These are phyloP conservation scores for Pangasius larnaudii DNA, from an alignment of 2,797 vertebrate species.

Conservation along the genomic window DNA sequence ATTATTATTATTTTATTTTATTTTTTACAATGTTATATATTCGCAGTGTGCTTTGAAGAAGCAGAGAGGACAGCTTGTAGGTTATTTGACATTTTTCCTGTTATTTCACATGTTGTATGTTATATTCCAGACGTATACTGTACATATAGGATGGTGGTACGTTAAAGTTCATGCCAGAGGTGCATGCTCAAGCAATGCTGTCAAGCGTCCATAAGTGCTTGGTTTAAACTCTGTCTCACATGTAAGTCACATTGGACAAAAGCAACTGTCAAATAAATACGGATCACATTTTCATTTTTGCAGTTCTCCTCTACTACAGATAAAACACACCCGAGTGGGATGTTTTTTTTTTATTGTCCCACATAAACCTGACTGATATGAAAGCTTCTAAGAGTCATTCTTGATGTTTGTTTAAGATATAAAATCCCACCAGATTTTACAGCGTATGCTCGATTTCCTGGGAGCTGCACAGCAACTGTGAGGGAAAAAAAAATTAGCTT, in stretches of 20 bases:
- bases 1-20: too few species aligned
- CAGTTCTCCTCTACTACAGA: background rate
- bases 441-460: background rate
- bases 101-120: background rate
- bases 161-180: too few species aligned
- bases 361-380: background rate
- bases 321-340: background rate
- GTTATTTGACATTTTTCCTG: background rate
- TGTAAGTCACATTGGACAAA: background rate
- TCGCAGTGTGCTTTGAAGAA: background rate
- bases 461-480: background rate
- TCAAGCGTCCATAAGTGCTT: background rate
- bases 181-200: background rate
- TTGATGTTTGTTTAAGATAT: slow-evolving; percentile 9
- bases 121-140: background rate
- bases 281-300: background rate
- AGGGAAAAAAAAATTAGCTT: background rate
- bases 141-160: background rate
- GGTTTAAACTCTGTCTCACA: background rate
- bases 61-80: background rate
- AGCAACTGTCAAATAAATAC: background rate
- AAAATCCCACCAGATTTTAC: background rate
- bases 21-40: background rate
- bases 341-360: too few species aligned
- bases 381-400: background rate